Base-by-base conservation (phyloP, 2,888 invertebrate species). In the Oscheius sp. region DNA sequence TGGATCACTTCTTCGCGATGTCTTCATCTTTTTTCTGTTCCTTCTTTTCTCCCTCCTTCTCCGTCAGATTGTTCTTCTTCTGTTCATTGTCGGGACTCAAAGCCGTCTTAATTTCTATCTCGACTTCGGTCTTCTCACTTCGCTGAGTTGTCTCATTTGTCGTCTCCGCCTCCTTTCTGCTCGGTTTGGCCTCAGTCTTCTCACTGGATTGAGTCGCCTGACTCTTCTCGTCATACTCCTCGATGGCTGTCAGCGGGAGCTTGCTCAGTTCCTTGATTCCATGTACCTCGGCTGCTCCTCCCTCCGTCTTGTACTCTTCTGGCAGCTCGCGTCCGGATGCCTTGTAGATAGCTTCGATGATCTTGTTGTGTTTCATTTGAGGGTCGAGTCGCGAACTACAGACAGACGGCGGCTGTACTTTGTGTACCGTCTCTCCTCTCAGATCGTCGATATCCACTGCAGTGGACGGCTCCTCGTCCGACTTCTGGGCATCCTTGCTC, bases 331-430 rank as follows among this genome's bases (percentile, higher is more conserved):
- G 51, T 5, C 68, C 68, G 21, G 33, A 32, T 13, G 68, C 68
- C n/a, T 68, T n/a, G 53, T 68, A 68, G 55, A 68, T 68, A 53
- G 68, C 68, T 32, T 63, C 63, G 50, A 63, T 63, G 48, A 63
- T 63, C 10, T 21, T 11, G 50, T 63, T 63, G 63, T 63, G 63
- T 63, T 63, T 63, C 29, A 47, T 47, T n/a, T n/a, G 47, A 21
- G 21, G 48, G 29, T 63, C 63, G 47, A 63, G n/a, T 48, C 63
- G 47, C 29, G 48, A 48, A 21, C 42, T 42, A 7, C 42, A 42
- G 42, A 42, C 42, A 35, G 37, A 11, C 5, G 32, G 37, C n/a
- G 35, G 33, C 37, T 60, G 35, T 33, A 13, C n/a, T 13, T 35
- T n/a, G 37, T 60, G 60, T 33, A 33, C 10, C 7, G 60, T 37